These are phyloP conservation scores for Leucoptera coffeella DNA, from an alignment of 2,888 invertebrate genomes.

Conservation along the genomic window DNA sequence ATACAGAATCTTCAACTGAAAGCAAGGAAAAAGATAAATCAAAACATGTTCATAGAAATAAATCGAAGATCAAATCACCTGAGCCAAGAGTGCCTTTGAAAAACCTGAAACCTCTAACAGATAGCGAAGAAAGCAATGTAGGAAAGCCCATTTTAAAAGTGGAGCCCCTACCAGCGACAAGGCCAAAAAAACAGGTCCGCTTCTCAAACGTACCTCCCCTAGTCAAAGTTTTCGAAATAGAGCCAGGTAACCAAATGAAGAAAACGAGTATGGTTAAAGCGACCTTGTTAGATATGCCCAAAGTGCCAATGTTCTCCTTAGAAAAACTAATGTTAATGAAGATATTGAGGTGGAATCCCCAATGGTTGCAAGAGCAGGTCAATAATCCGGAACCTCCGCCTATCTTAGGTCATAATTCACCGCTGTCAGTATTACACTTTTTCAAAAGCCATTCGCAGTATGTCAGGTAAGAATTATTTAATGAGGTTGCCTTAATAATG, in stretches of 20 bases:
- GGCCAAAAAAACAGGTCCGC: slow-evolving; percentile 21
- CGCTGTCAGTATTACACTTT: slow-evolving; percentile 45
- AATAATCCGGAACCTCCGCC: slow-evolving; percentile 45
- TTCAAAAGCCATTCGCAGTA: slow-evolving; percentile 57
- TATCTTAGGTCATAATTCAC: slow-evolving; percentile 37
- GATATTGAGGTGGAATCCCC: slow-evolving; percentile 60
- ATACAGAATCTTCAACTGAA: background rate
- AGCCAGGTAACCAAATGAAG: slow-evolving; percentile 30
- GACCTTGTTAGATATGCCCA: slow-evolving; percentile 16
- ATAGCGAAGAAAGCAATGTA: slow-evolving; percentile 14
- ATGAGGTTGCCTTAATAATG: too few relatives aligned
- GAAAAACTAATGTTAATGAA: slow-evolving; percentile 45
- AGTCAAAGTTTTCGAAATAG: slow-evolving; percentile 23
- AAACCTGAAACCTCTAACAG: slow-evolving; percentile 16
- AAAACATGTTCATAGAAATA: slow-evolving; percentile 7
- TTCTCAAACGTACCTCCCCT: slow-evolving; percentile 20
- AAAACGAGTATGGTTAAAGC: slow-evolving; percentile 25
- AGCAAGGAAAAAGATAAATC: too few relatives aligned
- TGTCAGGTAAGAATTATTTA: slow-evolving; percentile 40
- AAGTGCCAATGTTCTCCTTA: slow-evolving; percentile 22
- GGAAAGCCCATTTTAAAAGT: slow-evolving; percentile 26
- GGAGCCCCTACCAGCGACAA: slow-evolving; percentile 15
- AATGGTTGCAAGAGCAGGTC: slow-evolving; percentile 57
- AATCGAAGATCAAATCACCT: slow-evolving; percentile 5
- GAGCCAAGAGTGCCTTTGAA: slow-evolving; percentile 17